A percentile compares a stretch with the other conserved stretches of the same genome.
Evolutionary conservation across 2,797 vertebrate species (phyloP).

Genomic region (Muraenolepis orangiensis): DNA sequence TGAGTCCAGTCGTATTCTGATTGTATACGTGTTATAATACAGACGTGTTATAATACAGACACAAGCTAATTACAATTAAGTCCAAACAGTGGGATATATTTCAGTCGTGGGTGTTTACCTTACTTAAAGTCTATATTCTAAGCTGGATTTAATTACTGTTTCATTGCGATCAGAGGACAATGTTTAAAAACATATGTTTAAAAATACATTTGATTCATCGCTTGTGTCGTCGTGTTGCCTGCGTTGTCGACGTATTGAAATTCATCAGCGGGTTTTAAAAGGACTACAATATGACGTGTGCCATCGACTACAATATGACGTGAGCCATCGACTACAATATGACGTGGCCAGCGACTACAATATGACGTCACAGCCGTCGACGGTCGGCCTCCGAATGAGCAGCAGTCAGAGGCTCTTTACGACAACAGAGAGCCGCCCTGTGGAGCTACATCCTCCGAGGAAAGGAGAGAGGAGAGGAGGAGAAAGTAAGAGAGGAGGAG

Average conservation of each 20-base stretch:
- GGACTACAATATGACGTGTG: too few species aligned
- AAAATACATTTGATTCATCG: neutral
- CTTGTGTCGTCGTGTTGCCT: neutral
- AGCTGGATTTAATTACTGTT: neutral
- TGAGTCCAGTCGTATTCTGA: neutral
- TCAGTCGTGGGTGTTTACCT: neutral
- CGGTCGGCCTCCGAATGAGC: neutral
- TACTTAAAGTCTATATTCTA: neutral
- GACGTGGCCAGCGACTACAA: too few species aligned
- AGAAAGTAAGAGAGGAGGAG: slow-evolving; percentile 34
- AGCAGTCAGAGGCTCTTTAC: slow-evolving; percentile 49
- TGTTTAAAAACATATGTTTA: neutral
- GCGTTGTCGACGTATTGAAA: neutral
- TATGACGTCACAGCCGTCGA: too few species aligned
- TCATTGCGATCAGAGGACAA: neutral
- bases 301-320: too few species aligned
- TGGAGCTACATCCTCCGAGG: slow-evolving; percentile 51
- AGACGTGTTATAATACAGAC: neutral
- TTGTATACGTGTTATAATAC: neutral
- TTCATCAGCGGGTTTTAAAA: too few species aligned
- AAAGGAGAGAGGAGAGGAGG: slow-evolving; percentile 49
- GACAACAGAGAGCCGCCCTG: slow-evolving; percentile 37
- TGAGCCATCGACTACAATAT: too few species aligned
- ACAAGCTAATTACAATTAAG: neutral
- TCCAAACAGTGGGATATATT: neutral